These are phyloP conservation scores for Acholoe squamosa DNA, from an alignment of 2,888 invertebrate species.

Conservation along the genomic window DNA sequence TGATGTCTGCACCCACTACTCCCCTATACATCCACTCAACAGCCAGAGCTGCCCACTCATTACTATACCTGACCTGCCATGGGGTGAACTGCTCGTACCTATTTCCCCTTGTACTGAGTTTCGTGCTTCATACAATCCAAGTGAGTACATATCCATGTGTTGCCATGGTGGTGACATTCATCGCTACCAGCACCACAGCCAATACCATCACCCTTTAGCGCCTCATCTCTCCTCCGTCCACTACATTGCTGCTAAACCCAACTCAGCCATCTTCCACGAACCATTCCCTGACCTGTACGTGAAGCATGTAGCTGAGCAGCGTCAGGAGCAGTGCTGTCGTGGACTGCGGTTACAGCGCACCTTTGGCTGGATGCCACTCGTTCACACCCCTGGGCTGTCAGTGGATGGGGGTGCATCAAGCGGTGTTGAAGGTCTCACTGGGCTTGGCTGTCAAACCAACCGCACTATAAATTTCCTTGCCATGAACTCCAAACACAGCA, in stretches of 20 bases:
- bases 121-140: conserved; percentile 64
- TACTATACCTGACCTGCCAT: neutral
- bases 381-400: neutral
- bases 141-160: conserved; percentile 64
- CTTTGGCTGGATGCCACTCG: conserved; percentile 54
- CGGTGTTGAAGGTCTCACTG: conserved; percentile 72
- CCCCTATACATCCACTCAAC: conserved; percentile 61
- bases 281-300: conserved; percentile 50
- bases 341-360: conserved; percentile 42
- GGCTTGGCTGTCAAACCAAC: conserved; percentile 85
- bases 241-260: neutral
- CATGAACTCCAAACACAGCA: conserved; percentile 89
- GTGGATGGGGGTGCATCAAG: neutral
- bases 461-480: conserved; percentile 87
- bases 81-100: neutral
- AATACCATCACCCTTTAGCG: neutral
- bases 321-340: neutral
- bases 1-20: conserved; percentile 67
- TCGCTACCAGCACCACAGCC: too few relatives aligned
- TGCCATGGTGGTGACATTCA: conserved; percentile 42
- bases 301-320: neutral
- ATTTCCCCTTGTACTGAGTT: conserved; percentile 54
- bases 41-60: conserved; percentile 57
- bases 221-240: neutral
- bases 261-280: neutral